Percentiles rank a stretch among this genome's conserved stretches.
Conservation (phyloP, 2,113 vertebrate genomes). For the Antidorcas marsupialis region DNA sequence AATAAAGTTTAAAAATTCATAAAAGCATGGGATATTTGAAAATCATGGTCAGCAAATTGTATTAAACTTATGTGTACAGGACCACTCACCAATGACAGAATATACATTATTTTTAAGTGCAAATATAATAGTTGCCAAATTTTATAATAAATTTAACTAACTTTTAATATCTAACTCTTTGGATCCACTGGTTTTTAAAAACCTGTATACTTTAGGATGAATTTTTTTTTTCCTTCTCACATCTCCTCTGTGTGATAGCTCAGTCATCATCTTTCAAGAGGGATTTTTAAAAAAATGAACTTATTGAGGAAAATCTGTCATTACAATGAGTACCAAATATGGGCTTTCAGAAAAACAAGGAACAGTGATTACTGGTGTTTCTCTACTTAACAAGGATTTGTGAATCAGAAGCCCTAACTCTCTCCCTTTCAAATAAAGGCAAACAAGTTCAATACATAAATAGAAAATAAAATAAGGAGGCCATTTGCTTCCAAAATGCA, state of each 20-base stretch:
- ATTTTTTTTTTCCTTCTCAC: background rate
- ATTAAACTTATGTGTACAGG: background rate
- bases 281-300: background rate
- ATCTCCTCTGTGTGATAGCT: background rate
- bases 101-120: background rate
- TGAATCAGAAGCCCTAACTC: background rate
- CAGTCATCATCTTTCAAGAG: background rate
- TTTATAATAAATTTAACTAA: background rate
- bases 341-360: constrained; percentile 8
- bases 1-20: background rate
- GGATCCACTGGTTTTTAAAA: background rate
- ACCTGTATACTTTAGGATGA: background rate
- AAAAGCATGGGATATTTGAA: background rate
- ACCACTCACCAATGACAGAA: background rate
- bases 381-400: background rate
- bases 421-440: background rate
- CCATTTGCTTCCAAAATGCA: background rate
- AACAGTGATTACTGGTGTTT: background rate
- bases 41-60: background rate
- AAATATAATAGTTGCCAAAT: background rate
- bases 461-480: background rate
- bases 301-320: background rate
- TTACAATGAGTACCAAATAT: background rate
- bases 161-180: background rate
- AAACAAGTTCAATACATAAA: background rate